These are phyloP conservation scores for Capitulum mitella DNA, from an alignment of 2,888 invertebrate species.

Conservation along the genomic window DNA sequence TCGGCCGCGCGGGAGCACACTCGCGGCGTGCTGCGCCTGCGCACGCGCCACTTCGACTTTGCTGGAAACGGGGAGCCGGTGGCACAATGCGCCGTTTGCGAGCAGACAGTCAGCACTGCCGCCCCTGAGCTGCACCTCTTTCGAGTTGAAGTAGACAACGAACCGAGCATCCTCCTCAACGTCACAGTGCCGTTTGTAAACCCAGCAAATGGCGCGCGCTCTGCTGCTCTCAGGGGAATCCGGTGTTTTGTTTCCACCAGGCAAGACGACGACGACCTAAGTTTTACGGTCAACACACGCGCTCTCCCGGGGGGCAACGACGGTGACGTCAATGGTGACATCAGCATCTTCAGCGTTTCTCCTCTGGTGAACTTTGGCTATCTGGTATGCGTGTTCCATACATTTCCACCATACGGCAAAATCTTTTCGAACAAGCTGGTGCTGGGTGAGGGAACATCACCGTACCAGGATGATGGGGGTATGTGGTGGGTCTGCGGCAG, in stretches of 20 bases:
- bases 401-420: background rate
- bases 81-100: background rate
- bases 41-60: background rate
- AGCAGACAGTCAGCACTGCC: background rate
- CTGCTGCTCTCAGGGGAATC: background rate
- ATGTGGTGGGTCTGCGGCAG: background rate
- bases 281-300: background rate
- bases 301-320: background rate
- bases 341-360: background rate
- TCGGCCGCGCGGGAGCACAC: background rate
- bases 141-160: background rate
- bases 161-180: background rate
- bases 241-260: background rate
- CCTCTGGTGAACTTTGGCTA: background rate
- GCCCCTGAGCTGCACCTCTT: background rate
- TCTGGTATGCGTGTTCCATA: background rate
- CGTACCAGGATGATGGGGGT: background rate
- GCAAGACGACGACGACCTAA: background rate
- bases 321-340: background rate
- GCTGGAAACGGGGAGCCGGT: background rate
- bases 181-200: no score
- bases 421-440: background rate
- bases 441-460: background rate
- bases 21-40: background rate
- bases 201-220: background rate